Conservation (phyloP, 2,113 vertebrate genomes). For the Platycercus adscitus region DNA sequence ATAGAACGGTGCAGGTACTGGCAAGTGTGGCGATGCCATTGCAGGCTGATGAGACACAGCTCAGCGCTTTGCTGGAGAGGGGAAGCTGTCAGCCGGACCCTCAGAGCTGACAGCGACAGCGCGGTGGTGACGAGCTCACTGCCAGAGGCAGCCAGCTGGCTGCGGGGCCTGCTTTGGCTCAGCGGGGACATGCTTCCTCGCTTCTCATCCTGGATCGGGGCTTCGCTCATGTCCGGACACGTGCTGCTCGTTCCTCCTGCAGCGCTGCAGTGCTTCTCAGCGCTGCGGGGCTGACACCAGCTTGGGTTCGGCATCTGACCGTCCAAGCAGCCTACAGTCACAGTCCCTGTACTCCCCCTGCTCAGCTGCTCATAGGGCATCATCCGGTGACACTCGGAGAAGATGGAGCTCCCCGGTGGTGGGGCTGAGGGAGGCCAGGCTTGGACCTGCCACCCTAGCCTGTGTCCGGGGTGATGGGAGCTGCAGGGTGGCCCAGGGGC, state of each 20-base stretch:
- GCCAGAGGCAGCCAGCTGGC: not conserved
- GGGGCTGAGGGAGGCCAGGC: not conserved
- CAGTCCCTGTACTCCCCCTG: not conserved
- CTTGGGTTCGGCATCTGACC: not conserved
- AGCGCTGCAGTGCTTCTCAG: not conserved
- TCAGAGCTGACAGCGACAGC: rapidly evolving
- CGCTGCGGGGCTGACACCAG: not conserved
- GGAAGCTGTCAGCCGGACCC: not conserved
- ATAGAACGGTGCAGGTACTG: rapidly evolving
- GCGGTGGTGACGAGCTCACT: rapidly evolving
- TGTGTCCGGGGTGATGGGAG: not conserved
- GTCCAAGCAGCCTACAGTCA: not conserved
- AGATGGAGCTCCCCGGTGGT: rapidly evolving
- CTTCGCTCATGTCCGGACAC: not conserved
- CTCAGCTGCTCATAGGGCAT: not conserved
- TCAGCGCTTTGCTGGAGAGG: not conserved
- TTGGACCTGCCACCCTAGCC: not conserved
- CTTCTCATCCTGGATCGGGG: not conserved
- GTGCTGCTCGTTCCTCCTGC: not conserved
- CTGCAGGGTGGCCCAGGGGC: not conserved
- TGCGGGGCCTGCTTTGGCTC: not conserved
- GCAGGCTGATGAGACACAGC: not conserved
- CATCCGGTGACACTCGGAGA: rapidly evolving
- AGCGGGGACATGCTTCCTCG: not conserved
- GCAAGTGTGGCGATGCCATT: rapidly evolving